Conservation (phyloP, 2,113 vertebrate genomes). For the Psittacara wagleri region DNA sequence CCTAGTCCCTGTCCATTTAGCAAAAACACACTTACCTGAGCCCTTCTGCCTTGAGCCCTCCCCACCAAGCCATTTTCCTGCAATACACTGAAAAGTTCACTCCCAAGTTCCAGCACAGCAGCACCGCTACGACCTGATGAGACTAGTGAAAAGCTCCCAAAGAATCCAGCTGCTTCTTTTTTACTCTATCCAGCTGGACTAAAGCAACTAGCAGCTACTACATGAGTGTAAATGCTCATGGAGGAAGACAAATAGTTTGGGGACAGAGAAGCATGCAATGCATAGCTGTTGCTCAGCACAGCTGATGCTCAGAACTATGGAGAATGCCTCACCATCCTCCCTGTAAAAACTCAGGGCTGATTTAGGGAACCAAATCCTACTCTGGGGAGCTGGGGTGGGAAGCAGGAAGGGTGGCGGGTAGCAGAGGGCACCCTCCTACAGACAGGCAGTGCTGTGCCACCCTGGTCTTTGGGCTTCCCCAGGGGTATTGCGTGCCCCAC, state of each 20-base stretch:
- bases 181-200: neutral
- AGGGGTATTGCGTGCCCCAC: fast-evolving
- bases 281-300: fast-evolving
- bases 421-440: neutral
- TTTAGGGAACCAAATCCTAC: neutral
- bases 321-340: neutral
- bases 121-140: neutral
- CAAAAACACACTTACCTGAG: neutral
- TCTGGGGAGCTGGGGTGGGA: neutral
- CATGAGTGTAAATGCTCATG: neutral
- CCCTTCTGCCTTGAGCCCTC: neutral
- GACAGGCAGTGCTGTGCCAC: neutral
- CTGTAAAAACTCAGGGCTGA: neutral
- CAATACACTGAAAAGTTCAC: neutral
- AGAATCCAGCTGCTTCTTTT: neutral
- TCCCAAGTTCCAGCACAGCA: neutral
- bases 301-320: too few species aligned
- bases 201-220: neutral
- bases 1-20: neutral
- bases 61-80: neutral
- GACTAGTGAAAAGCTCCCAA: neutral
- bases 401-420: fast-evolving
- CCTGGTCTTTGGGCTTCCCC: fast-evolving
- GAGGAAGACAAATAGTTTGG: neutral
- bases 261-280: neutral